Conservation (phyloP, 2,888 invertebrate genomes). For the Hypena proboscidalis region DNA sequence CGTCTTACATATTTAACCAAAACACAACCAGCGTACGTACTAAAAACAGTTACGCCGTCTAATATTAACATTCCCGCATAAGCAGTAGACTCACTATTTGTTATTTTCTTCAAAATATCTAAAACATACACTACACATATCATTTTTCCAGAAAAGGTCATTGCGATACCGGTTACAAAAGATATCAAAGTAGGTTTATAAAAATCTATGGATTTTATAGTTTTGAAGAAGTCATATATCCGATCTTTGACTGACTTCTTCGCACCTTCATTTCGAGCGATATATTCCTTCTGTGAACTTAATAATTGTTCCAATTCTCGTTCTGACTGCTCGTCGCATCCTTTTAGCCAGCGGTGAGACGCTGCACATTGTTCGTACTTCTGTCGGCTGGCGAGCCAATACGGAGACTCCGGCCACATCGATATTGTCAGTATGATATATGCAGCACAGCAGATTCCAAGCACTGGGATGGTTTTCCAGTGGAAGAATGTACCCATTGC, state of each 20-base stretch:
- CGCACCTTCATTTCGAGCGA: slow-evolving; percentile 7
- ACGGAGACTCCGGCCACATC: slow-evolving; percentile 41
- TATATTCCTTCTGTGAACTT: slow-evolving; percentile 39
- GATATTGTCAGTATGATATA: slow-evolving; percentile 29
- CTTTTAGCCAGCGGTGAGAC: slow-evolving; percentile 53
- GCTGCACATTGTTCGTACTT: slow-evolving; percentile 48
- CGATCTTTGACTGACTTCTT: slow-evolving; percentile 4
- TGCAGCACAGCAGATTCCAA: slow-evolving; percentile 32
- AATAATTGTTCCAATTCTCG: slow-evolving; percentile 50
- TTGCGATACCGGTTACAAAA: slow-evolving; percentile 27
- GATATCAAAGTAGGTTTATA: slow-evolving; percentile 50
- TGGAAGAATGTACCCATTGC: slow-evolving; percentile 50
- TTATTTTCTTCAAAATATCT: slow-evolving; percentile 57
- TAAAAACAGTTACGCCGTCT: slow-evolving; percentile 55
- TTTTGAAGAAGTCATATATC: too few species aligned
- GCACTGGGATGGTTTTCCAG: slow-evolving; percentile 46
- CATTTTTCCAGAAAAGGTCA: slow-evolving; percentile 51
- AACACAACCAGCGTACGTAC: slow-evolving; percentile 47
- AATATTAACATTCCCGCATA: slow-evolving; percentile 57
- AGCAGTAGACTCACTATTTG: slow-evolving; percentile 45
- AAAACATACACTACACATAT: slow-evolving; percentile 52
- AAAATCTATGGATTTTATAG: slow-evolving; percentile 38
- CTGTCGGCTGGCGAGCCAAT: slow-evolving; percentile 55
- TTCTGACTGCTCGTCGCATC: slow-evolving; percentile 43
- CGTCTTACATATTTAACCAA: slow-evolving; percentile 43